Conservation (phyloP, 2,888 invertebrate species). For the Zygaena filipendulae region DNA sequence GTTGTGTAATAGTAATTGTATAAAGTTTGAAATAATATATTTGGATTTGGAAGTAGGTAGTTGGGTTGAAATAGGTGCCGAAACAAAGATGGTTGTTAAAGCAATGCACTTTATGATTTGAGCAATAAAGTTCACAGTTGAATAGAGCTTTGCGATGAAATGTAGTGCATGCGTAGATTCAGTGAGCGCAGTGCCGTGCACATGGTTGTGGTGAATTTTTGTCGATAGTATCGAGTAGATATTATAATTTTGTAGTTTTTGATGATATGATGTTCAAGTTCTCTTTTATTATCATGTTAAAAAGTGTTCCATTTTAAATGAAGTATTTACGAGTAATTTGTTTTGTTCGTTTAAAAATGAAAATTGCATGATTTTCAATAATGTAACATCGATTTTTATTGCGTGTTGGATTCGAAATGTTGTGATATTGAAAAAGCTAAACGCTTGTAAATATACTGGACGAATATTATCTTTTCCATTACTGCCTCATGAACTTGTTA, state of each 20-base stretch:
- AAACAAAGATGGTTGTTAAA: too few relatives aligned
- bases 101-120: slow-evolving; percentile 4
- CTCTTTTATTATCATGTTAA: slow-evolving; percentile 50
- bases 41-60: too few relatives aligned
- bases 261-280: slow-evolving; percentile 50
- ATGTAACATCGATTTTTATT: too few relatives aligned
- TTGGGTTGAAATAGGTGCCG: too few relatives aligned
- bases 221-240: slow-evolving; percentile 32
- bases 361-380: too few relatives aligned
- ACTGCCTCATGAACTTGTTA: too few relatives aligned
- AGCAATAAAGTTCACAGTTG: slow-evolving; percentile 8
- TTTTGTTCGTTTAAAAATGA: slow-evolving; percentile 27
- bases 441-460: too few relatives aligned
- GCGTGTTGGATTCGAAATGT: slow-evolving; percentile 33
- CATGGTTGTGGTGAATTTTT: slow-evolving; percentile 59
- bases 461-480: too few relatives aligned
- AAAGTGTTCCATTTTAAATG: slow-evolving; percentile 17
- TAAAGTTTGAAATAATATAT: too few relatives aligned
- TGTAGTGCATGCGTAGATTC: slow-evolving; percentile 59
- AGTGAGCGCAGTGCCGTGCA: slow-evolving; percentile 55
- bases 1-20: too few relatives aligned
- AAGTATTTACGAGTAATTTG: slow-evolving; percentile 43
- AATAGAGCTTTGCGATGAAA: slow-evolving; percentile 13
- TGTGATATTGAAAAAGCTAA: slow-evolving; percentile 15
- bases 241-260: slow-evolving; percentile 28